Conservation (phyloP, 2,888 invertebrate genomes). For the Serripes groenlandicus region DNA sequence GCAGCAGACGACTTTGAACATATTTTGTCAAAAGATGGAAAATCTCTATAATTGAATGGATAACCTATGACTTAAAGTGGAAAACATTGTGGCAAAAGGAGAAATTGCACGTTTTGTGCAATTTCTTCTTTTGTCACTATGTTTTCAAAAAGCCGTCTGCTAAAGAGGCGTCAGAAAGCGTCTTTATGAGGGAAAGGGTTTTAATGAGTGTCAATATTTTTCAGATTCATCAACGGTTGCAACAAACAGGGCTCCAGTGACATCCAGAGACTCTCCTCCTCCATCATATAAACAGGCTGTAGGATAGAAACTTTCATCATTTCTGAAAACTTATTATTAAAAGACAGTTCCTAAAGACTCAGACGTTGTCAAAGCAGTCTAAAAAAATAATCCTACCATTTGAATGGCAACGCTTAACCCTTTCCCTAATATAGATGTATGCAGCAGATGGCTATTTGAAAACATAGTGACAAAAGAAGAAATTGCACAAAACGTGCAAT, state of each 20-base stretch:
- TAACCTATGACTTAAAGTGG: neutral
- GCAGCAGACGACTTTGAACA: no score
- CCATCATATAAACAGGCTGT: slow-evolving; percentile 6
- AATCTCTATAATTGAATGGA: neutral
- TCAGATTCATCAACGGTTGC: slow-evolving; percentile 7
- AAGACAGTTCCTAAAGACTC: no score
- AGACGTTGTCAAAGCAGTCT: no score
- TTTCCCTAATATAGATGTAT: no score
- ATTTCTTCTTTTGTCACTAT: neutral
- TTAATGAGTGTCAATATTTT: neutral
- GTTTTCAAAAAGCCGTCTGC: no score
- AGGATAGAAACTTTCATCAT: neutral
- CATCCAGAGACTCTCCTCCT: slow-evolving; percentile 4
- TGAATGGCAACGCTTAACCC: no score
- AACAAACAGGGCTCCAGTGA: neutral
- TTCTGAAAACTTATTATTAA: no score
- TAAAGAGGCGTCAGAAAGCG: no score
- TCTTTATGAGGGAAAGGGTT: neutral
- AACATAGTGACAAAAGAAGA: neutral
- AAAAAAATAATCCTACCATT: no score
- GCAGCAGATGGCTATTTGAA: neutral
- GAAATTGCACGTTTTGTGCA: neutral
- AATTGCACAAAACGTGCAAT: neutral
- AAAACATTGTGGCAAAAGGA: neutral
- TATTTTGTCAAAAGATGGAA: no score